Evolutionary conservation across 2,797 vertebrate genomes (phyloP).

Genomic region (Chrysocyon brachyurus): DNA sequence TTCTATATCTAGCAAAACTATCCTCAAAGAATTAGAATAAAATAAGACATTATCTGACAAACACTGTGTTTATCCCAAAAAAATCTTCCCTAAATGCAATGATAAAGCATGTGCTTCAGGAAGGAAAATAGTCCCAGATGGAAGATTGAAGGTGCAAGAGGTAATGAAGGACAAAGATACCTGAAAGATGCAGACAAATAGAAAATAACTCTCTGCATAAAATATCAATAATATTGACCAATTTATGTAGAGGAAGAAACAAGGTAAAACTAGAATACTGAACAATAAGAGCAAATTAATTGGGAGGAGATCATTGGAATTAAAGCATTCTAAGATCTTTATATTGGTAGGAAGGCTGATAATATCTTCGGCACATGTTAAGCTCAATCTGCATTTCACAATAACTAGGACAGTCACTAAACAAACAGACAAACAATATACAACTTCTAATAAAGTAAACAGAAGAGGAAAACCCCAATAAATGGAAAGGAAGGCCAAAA

Average conservation of each 20-base stretch:
- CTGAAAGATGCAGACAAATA: background rate
- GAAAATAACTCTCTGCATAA: background rate
- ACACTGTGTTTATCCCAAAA: background rate
- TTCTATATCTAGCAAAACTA: background rate
- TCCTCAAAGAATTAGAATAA: background rate
- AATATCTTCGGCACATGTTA: background rate
- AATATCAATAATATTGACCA: background rate
- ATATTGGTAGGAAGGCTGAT: background rate
- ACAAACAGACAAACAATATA: background rate
- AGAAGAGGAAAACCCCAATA: background rate
- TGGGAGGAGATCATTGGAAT: background rate
- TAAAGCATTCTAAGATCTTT: background rate
- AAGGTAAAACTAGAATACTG: background rate
- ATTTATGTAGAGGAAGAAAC: background rate
- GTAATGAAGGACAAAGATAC: background rate
- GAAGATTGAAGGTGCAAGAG: background rate
- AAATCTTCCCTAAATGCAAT: background rate
- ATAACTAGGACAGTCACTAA: background rate
- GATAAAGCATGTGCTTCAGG: background rate
- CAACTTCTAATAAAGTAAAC: background rate
- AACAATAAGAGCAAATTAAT: background rate
- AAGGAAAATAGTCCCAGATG: background rate
- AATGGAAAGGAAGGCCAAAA: background rate
- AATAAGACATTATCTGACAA: background rate
- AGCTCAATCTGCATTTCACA: background rate